Percentiles rank a stretch among this genome's conserved stretches.
phyloP scores from a whole-genome alignment of 2,888 invertebrate species.

The Oligia latruncula region DNA sequence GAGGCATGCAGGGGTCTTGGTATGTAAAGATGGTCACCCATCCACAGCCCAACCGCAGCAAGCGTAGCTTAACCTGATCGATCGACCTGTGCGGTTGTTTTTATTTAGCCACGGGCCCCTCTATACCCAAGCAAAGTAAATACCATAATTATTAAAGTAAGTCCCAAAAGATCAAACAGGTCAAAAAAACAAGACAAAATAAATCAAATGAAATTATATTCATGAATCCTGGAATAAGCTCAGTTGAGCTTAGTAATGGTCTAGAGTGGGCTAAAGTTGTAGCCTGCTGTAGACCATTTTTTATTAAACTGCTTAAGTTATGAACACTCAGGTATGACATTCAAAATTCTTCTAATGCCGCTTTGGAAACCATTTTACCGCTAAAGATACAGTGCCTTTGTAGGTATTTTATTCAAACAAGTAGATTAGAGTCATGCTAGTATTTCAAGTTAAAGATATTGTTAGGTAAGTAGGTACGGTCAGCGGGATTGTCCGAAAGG shows the following conservation, averaged over 20 bases:
- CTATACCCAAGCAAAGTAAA: neutral
- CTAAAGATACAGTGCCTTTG: neutral
- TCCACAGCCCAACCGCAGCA: too few species aligned
- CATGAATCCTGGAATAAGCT: conserved; percentile 24
- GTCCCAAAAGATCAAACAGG: neutral
- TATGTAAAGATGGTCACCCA: too few species aligned
- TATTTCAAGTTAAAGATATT: neutral
- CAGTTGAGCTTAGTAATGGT: neutral
- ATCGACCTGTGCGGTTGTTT: too few species aligned
- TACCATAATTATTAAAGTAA: neutral
- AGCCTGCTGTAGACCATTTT: neutral
- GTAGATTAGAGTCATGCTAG: neutral
- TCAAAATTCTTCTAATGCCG: conserved; percentile 13
- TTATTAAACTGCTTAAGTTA: conserved; percentile 7
- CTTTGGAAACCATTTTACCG: conserved; percentile 27
- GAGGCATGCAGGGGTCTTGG: too few species aligned
- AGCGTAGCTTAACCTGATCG: too few species aligned
- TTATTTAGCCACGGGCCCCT: too few species aligned
- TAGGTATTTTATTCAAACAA: neutral
- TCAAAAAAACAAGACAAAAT: conserved; percentile 14
- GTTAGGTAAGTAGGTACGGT: too few species aligned
- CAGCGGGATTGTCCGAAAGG: too few species aligned
- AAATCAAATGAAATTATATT: conserved; percentile 32
- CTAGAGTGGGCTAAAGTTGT: neutral
- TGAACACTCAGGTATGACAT: conserved; percentile 16